Evolutionary conservation across 1,140 invertebrate species (phyloP).

Genomic region (Archivesica marissinica): DNA sequence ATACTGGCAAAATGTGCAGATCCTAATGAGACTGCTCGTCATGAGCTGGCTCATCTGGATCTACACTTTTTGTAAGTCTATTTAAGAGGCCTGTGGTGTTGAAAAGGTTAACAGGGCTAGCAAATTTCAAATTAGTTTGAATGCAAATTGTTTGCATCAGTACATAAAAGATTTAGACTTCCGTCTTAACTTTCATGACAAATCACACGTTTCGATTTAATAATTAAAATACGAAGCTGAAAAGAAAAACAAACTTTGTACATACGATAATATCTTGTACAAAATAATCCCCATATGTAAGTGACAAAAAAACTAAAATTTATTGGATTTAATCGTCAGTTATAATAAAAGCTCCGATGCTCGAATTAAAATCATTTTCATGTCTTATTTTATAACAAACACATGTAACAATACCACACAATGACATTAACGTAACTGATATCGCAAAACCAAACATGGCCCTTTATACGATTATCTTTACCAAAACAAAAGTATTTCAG

Average conservation of each 20-base stretch:
- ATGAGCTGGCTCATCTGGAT: too few species aligned
- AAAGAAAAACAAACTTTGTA: not conserved
- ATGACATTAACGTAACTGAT: slow-evolving; percentile 63
- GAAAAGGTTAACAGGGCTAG: too few species aligned
- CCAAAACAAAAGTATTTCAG: slow-evolving; percentile 65
- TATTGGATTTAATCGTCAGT: slow-evolving; percentile 46
- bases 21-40: too few species aligned
- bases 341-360: not conserved
- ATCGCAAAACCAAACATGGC: slow-evolving; percentile 60
- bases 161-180: too few species aligned
- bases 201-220: too few species aligned
- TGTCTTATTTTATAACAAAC: slow-evolving; percentile 65
- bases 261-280: not conserved
- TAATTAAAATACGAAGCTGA: too few species aligned
- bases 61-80: too few species aligned
- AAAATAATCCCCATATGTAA: slow-evolving; percentile 25
- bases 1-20: too few species aligned
- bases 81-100: too few species aligned
- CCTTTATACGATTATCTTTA: slow-evolving; percentile 63
- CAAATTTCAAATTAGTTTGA: too few species aligned
- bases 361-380: slow-evolving; percentile 61
- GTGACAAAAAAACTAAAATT: slow-evolving; percentile 53
- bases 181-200: too few species aligned
- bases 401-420: slow-evolving; percentile 62
- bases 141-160: too few species aligned